Percentiles rank a stretch among this genome's conserved stretches.
Evolutionary conservation across 1,140 invertebrate species (phyloP).

Genomic region (Bactericera cockerelli): DNA sequence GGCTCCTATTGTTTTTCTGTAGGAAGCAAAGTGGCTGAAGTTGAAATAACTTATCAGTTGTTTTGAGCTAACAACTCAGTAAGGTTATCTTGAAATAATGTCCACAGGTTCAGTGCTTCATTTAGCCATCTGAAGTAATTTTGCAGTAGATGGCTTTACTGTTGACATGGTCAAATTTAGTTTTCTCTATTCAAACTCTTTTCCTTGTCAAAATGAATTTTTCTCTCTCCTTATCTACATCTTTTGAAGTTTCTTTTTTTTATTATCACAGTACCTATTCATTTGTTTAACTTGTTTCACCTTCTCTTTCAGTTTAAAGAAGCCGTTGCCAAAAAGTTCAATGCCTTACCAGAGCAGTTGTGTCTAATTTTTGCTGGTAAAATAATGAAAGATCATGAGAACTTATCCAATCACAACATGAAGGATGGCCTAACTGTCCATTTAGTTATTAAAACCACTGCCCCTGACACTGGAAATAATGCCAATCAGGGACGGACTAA

Average conservation of each 20-base stretch:
- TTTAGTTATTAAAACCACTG: conserved; percentile 71
- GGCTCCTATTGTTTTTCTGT: no score
- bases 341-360: conserved; percentile 71
- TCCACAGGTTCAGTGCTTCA: no score
- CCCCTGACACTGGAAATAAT: conserved; percentile 12
- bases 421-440: conserved; percentile 96
- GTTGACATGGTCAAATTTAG: neutral
- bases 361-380: conserved; percentile 98
- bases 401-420: conserved; percentile 71
- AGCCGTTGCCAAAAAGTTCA: conserved; percentile 72
- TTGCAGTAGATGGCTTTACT: no score
- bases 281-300: conserved; percentile 18
- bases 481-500: conserved; percentile 3
- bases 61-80: no score
- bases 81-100: no score
- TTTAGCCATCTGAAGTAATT: no score
- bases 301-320: conserved; percentile 72
- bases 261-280: neutral
- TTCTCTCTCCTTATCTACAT: conserved; percentile 9
- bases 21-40: no score
- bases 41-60: no score
- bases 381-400: conserved; percentile 96
- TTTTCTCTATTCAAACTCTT: neutral
- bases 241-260: neutral
- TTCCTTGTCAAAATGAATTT: conserved; percentile 11